These are phyloP conservation scores for Zhuqinia jingwanae DNA, from an alignment of 2,888 invertebrate genomes.

Conservation along the genomic window DNA sequence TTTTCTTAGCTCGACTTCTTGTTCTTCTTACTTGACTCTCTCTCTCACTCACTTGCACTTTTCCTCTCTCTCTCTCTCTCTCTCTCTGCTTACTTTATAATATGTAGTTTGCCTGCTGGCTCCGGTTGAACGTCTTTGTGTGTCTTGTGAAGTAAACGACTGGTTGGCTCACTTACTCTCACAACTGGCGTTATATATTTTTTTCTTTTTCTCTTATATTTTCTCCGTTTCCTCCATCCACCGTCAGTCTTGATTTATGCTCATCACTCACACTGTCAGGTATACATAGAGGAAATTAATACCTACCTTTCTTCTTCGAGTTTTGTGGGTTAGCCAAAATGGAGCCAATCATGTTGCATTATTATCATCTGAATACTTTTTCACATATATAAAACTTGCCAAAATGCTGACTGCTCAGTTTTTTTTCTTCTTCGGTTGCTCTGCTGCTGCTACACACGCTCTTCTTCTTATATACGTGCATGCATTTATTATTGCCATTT, in stretches of 20 bases:
- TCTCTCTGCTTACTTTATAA: constrained; percentile 9
- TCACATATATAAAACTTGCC: constrained; percentile 60
- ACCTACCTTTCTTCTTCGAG: constrained; percentile 67
- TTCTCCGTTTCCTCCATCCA: constrained; percentile 74
- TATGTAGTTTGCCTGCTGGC: constrained; percentile 42
- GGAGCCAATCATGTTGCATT: constrained; percentile 71
- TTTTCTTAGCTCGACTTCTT: not conserved
- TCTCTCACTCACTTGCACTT: constrained; percentile 55
- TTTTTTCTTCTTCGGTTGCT: constrained; percentile 1
- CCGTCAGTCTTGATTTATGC: constrained; percentile 79
- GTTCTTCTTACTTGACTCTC: constrained; percentile 56
- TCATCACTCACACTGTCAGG: constrained; percentile 79
- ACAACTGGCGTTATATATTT: constrained; percentile 30
- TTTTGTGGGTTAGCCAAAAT: constrained; percentile 68
- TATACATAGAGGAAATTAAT: constrained; percentile 76
- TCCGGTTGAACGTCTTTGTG: not conserved
- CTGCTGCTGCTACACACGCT: too few species aligned
- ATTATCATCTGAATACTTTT: constrained; percentile 69
- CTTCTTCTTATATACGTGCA: constrained; percentile 2
- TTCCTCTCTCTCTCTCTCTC: constrained; percentile 36
- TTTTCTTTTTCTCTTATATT: constrained; percentile 31
- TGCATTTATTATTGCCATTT: not conserved
- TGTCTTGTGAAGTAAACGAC: constrained; percentile 22
- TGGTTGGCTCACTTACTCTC: constrained; percentile 55
- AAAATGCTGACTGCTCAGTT: constrained; percentile 47